Evolutionary conservation across 2,888 invertebrate species (phyloP).

Genomic region (Imbricaverruca yamaguchii): DNA sequence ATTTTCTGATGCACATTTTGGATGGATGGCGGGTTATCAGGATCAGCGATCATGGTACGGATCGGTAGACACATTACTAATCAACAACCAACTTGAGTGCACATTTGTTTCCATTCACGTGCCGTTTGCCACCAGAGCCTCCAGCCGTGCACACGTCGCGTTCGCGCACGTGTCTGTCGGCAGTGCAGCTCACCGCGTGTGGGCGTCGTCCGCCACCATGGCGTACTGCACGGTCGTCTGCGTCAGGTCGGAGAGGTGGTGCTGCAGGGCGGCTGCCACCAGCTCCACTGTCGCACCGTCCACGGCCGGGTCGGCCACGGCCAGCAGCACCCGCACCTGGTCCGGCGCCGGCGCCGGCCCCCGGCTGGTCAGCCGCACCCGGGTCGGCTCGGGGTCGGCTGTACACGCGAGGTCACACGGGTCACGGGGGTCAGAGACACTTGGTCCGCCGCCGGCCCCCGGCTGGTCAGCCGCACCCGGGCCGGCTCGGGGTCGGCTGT

Average conservation of each 20-base stretch:
- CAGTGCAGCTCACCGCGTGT: not conserved
- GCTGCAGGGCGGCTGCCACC: not conserved
- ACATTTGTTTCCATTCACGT: too few relatives aligned
- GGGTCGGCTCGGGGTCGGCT: not conserved
- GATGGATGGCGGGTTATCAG: too few relatives aligned
- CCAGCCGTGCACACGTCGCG: too few relatives aligned
- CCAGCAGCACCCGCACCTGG: constrained; percentile 6
- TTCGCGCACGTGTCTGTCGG: too few relatives aligned
- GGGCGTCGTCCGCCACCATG: not conserved
- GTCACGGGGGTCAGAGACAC: too few relatives aligned
- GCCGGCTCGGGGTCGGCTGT: too few relatives aligned
- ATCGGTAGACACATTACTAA: too few relatives aligned
- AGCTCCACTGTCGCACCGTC: not conserved
- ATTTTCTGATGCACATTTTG: too few relatives aligned
- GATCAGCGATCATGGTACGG: too few relatives aligned
- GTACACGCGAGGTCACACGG: not conserved
- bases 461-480: not conserved
- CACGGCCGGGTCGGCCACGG: not conserved
- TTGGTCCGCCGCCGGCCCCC: too few relatives aligned
- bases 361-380: not conserved
- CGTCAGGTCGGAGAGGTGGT: not conserved
- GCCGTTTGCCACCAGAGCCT: too few relatives aligned
- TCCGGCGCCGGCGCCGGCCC: not conserved
- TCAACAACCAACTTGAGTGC: too few relatives aligned
- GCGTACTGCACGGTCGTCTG: not conserved